These are phyloP conservation scores for Autographa gamma DNA, from an alignment of 2,888 invertebrate species.

Conservation along the genomic window DNA sequence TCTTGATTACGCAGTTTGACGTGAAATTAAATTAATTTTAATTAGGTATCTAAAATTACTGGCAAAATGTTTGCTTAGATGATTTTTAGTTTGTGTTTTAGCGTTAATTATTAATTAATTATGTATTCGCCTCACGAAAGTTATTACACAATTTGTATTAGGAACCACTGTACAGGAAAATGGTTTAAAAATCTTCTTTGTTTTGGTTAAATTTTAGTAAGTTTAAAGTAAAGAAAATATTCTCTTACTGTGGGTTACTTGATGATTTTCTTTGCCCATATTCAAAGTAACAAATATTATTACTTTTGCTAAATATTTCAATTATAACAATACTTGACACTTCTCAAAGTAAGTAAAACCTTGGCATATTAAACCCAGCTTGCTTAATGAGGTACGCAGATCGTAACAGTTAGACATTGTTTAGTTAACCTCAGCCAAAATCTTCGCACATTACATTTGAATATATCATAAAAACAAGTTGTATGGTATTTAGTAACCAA, in stretches of 20 bases:
- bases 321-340: slow-evolving; percentile 1
- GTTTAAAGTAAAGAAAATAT: no score
- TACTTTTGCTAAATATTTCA: not conserved
- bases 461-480: slow-evolving; percentile 29
- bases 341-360: not conserved
- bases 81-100: no score
- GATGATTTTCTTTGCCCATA: no score
- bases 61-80: no score
- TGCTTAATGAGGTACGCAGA: slow-evolving; percentile 34
- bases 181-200: not conserved
- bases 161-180: not conserved
- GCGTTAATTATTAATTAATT: no score
- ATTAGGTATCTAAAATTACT: not conserved
- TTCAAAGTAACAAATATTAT: not conserved
- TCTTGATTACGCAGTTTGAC: slow-evolving; percentile 18
- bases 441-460: slow-evolving; percentile 45
- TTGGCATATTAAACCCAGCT: slow-evolving; percentile 36
- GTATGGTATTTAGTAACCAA: slow-evolving; percentile 1
- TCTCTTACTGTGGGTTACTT: not conserved
- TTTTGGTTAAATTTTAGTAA: not conserved
- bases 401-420: slow-evolving; percentile 48
- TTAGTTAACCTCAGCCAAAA: slow-evolving; percentile 29
- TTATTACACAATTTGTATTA: no score
- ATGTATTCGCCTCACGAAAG: no score
- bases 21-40: slow-evolving; percentile 25